Evolutionary conservation across 2,113 vertebrate species (phyloP).

Genomic region (Lagopus muta): DNA sequence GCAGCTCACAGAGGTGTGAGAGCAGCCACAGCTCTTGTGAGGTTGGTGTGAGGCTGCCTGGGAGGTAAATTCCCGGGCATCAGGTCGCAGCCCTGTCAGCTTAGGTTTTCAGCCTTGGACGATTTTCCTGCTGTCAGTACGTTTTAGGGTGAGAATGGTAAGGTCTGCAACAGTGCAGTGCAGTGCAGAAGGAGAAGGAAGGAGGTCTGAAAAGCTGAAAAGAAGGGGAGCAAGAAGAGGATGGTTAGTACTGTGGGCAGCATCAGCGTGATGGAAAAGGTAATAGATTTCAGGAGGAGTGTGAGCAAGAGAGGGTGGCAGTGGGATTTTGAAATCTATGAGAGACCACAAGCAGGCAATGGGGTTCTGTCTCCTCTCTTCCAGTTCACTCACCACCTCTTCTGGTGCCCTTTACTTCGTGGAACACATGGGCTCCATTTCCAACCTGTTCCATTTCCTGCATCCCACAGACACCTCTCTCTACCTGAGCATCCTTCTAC

Average conservation of each 20-base stretch:
- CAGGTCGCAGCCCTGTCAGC: background rate
- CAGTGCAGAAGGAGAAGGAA: background rate
- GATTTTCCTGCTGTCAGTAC: background rate
- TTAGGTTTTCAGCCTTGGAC: background rate
- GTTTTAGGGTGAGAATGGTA: background rate
- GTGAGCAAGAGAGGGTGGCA: background rate
- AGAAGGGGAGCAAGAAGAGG: background rate
- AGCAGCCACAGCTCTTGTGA: background rate
- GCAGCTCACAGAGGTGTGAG: background rate
- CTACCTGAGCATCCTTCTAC: background rate
- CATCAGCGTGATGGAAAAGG: background rate
- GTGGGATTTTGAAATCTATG: background rate
- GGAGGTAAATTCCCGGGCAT: background rate
- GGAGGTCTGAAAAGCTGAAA: background rate
- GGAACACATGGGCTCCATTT: background rate
- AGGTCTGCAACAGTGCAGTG: background rate
- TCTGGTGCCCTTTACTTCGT: background rate
- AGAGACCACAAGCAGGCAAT: background rate
- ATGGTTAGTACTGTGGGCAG: background rate
- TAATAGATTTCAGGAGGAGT: background rate
- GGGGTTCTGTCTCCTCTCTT: background rate
- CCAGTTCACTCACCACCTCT: background rate
- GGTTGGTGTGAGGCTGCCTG: background rate
- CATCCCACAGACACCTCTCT: background rate
- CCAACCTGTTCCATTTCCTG: background rate